Evolutionary conservation across 1,140 invertebrate genomes (phyloP).

Genomic region (Drosophila ercepeae): DNA sequence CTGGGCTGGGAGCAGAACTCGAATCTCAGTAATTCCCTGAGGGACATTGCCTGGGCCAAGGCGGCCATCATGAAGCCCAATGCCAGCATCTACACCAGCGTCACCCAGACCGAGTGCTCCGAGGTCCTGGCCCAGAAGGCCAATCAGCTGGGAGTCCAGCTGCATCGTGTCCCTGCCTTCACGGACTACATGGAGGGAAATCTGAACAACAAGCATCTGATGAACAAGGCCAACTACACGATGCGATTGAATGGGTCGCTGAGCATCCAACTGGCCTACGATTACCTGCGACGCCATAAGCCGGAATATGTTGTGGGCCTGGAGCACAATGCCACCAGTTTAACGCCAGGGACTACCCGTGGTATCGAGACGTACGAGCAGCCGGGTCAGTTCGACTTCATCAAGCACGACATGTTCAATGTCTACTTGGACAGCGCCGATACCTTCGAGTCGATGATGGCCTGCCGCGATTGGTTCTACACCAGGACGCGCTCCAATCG

Average conservation of each 20-base stretch:
- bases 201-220: constrained; percentile 24
- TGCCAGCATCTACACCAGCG: constrained; percentile 89
- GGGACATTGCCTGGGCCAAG: constrained; percentile 97
- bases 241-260: constrained; percentile 90
- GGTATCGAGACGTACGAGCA: constrained; percentile 87
- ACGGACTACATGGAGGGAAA: constrained; percentile 43
- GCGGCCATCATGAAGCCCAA: constrained; percentile 96
- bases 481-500: constrained; percentile 79
- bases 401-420: constrained; percentile 83
- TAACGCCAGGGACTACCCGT: constrained; percentile 77
- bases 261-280: constrained; percentile 91
- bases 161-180: constrained; percentile 47
- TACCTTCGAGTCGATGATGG: constrained; percentile 93
- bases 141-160: constrained; percentile 86
- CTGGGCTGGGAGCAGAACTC: constrained; percentile 95
- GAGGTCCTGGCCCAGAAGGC: constrained; percentile 88
- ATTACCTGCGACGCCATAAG: constrained; percentile 86
- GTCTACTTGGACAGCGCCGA: constrained; percentile 98
- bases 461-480: constrained; percentile 93
- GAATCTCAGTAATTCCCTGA: constrained; percentile 92
- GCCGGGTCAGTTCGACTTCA: constrained; percentile 90
- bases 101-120: constrained; percentile 89
- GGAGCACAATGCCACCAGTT: constrained; percentile 28
- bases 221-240: constrained; percentile 50
- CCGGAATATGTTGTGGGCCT: constrained; percentile 50